Conservation (phyloP, 2,113 vertebrate genomes). For the Grallaria varia region DNA sequence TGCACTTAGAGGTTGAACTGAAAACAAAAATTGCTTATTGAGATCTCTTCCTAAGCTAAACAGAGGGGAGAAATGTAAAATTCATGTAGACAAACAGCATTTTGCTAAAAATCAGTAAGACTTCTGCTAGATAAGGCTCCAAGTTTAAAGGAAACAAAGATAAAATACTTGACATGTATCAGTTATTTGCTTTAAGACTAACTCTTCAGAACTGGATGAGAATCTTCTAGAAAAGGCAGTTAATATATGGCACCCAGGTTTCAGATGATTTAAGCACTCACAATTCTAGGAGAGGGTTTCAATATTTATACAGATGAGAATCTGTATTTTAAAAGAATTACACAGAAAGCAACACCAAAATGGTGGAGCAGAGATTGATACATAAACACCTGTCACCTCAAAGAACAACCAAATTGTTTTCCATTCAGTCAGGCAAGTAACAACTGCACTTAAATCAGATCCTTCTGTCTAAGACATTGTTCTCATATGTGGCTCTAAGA, state of each 20-base stretch:
- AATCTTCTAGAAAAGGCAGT: neutral
- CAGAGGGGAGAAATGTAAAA: neutral
- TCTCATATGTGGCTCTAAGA: conserved; percentile 41
- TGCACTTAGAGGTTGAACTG: neutral
- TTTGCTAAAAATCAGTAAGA: neutral
- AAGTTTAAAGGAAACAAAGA: neutral
- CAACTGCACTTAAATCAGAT: conserved; percentile 14
- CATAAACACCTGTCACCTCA: conserved; percentile 23
- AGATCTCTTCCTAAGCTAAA: neutral
- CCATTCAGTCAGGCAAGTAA: conserved; percentile 21
- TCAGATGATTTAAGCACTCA: neutral
- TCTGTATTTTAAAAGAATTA: neutral
- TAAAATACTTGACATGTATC: neutral
- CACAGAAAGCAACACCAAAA: neutral
- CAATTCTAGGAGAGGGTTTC: neutral
- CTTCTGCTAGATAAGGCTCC: neutral
- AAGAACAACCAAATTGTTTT: conserved; percentile 10
- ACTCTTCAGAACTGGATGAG: neutral
- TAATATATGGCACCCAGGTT: neutral
- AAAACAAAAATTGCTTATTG: neutral
- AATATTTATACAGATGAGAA: neutral
- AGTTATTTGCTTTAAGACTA: neutral
- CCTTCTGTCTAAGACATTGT: conserved; percentile 4
- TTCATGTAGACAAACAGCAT: neutral
- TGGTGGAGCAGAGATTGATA: neutral